Conservation (phyloP, 1,140 invertebrate genomes). For the Megalopta genalis region DNA sequence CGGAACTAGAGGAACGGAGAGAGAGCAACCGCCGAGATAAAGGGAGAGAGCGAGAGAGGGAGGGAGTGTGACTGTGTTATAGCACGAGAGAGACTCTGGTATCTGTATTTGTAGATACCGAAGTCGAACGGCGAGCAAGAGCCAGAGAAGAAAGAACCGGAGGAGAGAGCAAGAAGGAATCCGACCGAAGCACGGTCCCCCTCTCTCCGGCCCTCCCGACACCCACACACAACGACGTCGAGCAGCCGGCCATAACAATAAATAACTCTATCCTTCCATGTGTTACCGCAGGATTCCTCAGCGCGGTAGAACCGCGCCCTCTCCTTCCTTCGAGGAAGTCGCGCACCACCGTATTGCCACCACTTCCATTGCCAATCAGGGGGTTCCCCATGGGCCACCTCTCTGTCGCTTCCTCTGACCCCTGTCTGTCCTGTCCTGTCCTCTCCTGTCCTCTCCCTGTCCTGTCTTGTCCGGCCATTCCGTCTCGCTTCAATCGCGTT, state of each 20-base stretch:
- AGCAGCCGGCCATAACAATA: constrained; percentile 77
- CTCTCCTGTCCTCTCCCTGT: background rate
- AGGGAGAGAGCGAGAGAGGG: constrained; percentile 17
- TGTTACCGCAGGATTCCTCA: constrained; percentile 72
- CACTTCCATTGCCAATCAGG: constrained; percentile 52
- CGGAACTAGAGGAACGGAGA: constrained; percentile 3
- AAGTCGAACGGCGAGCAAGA: constrained; percentile 51
- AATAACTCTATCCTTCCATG: constrained; percentile 79
- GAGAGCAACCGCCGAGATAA: background rate
- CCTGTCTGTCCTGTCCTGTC: background rate
- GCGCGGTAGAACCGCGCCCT: constrained; percentile 69
- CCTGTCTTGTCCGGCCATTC: background rate
- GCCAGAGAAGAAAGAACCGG: constrained; percentile 48
- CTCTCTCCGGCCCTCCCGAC: constrained; percentile 58
- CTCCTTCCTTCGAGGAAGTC: constrained; percentile 66
- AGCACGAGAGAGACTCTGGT: constrained; percentile 65
- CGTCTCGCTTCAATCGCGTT: constrained; percentile 64
- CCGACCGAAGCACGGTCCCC: constrained; percentile 58
- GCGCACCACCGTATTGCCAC: constrained; percentile 65
- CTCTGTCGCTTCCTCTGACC: constrained; percentile 16
- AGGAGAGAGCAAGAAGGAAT: constrained; percentile 30
- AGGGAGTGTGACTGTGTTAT: constrained; percentile 61
- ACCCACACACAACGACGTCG: constrained; percentile 74
- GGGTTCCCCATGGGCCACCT: constrained; percentile 24
- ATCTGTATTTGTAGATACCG: constrained; percentile 76